These are phyloP conservation scores for Channa maculata DNA, from an alignment of 2,113 vertebrate genomes.

Conservation along the genomic window DNA sequence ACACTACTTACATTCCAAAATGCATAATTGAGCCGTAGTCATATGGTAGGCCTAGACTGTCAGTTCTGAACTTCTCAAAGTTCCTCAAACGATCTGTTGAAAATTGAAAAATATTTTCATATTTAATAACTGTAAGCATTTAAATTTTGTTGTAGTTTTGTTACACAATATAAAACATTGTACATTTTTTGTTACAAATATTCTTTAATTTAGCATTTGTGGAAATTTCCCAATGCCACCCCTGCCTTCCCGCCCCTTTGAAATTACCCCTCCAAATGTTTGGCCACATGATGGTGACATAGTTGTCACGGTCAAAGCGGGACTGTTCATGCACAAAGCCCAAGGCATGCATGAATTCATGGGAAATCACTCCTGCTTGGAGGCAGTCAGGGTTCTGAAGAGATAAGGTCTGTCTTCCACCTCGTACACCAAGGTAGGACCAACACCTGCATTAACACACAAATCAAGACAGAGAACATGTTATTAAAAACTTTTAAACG, in stretches of 20 bases:
- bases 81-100: slow-evolving; percentile 80
- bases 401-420: slow-evolving; percentile 80
- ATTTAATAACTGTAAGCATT: neutral
- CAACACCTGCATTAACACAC: slow-evolving; percentile 77
- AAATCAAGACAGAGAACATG: slow-evolving; percentile 1
- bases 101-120: slow-evolving; percentile 4
- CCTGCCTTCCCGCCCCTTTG: slow-evolving; percentile 17
- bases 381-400: slow-evolving; percentile 74
- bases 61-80: slow-evolving; percentile 82
- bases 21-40: slow-evolving; percentile 87
- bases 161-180: neutral
- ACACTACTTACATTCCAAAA: slow-evolving; percentile 82
- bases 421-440: slow-evolving; percentile 83
- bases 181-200: neutral
- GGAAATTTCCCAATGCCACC: slow-evolving; percentile 2
- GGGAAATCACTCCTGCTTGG: slow-evolving; percentile 73
- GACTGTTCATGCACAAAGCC: slow-evolving; percentile 82
- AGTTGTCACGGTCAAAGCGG: slow-evolving; percentile 76
- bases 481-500: neutral
- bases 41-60: slow-evolving; percentile 79
- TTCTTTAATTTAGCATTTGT: neutral
- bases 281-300: slow-evolving; percentile 77
- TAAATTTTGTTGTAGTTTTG: neutral
- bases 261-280: slow-evolving; percentile 83
- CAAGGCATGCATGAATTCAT: slow-evolving; percentile 78